These are phyloP conservation scores for Cherax quadricarinatus DNA, from an alignment of 1,140 invertebrate species.

Conservation along the genomic window DNA sequence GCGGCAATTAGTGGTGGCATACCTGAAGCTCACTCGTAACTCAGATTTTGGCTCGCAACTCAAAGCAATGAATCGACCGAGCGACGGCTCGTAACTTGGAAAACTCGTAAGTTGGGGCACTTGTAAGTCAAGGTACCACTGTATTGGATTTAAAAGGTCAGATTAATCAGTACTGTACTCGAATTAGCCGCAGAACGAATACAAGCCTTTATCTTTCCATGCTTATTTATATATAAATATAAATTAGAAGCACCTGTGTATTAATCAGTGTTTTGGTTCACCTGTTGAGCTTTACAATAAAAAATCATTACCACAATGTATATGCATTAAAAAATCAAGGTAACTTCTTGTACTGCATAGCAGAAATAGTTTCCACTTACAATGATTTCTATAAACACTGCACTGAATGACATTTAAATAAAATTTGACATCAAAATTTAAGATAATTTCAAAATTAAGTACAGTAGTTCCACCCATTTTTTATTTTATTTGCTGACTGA, in stretches of 20 bases:
- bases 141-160: too few relatives aligned
- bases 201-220: not conserved
- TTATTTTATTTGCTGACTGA: not conserved
- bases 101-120: too few relatives aligned
- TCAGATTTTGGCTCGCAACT: too few relatives aligned
- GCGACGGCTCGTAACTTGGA: too few relatives aligned
- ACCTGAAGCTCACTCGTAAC: too few relatives aligned
- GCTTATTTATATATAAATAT: not conserved
- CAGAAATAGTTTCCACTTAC: not conserved
- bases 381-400: not conserved
- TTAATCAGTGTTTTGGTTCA: not conserved
- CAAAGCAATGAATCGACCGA: too few relatives aligned
- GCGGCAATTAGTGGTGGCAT: too few relatives aligned
- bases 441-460: not conserved
- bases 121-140: too few relatives aligned
- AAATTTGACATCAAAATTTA: not conserved
- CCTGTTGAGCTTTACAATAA: not conserved
- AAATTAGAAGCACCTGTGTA: not conserved
- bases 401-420: not conserved
- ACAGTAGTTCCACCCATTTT: not conserved
- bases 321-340: not conserved
- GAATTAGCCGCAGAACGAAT: not conserved
- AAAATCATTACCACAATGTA: not conserved
- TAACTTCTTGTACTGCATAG: not conserved
- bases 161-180: too few relatives aligned